These are phyloP conservation scores for Thomomys bottae DNA, from an alignment of 2,113 vertebrate genomes.

Conservation along the genomic window DNA sequence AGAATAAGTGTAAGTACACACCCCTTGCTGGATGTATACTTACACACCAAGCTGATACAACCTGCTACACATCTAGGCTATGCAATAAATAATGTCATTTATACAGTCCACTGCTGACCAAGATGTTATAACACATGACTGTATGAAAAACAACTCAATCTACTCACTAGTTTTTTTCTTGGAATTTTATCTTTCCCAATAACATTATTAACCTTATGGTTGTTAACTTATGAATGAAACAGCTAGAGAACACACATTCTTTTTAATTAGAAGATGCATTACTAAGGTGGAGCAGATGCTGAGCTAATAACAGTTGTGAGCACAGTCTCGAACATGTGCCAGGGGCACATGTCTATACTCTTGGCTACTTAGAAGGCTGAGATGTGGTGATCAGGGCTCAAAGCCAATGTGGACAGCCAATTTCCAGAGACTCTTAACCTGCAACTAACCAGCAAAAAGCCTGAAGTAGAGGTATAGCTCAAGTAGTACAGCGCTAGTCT, in stretches of 20 bases:
- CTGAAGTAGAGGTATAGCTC: no score
- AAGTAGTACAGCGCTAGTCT: no score
- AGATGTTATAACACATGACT: background rate
- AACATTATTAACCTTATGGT: background rate
- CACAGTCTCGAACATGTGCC: no score
- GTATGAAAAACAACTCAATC: background rate
- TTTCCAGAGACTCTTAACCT: no score
- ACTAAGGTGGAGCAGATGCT: background rate
- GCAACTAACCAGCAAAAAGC: no score
- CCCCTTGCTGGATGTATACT: no score
- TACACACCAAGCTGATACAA: background rate
- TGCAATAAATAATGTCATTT: background rate
- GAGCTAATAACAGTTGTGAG: background rate
- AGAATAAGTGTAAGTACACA: background rate
- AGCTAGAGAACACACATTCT: background rate
- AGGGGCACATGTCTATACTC: no score
- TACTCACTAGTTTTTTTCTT: background rate
- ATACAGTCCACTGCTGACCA: no score
- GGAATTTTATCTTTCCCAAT: background rate
- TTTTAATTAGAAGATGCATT: background rate
- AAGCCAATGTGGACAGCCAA: no score
- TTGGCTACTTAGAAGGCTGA: no score
- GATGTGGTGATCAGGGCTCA: no score
- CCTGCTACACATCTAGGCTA: background rate
- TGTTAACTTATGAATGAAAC: slow-evolving; percentile 31